Base-by-base conservation (phyloP, 2,888 invertebrate genomes). In the Cotesia congregata region DNA sequence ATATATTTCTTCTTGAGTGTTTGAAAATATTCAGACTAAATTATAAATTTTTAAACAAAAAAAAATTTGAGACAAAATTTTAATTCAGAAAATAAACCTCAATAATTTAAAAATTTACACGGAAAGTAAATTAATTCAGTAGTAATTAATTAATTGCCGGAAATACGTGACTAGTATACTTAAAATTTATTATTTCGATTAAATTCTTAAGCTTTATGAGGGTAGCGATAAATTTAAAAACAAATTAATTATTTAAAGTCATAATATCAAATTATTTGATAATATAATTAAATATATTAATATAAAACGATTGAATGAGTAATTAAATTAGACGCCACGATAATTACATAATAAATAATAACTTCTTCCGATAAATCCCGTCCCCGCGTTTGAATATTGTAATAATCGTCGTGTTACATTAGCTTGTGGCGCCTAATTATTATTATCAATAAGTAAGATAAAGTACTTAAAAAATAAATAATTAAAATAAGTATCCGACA, bases 301-400 rank as follows among this genome's bases (percentile, higher is more conserved):
- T 62, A 62, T 62, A 4, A 15, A 62, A 15, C 20, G 62, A 20
- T 30, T 20, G 62, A 62, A 17, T 62, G 15, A 20, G 7, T 62
- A 17, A 62, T 62, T 62, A 62, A 62, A 62, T 62, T 62, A 62
- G 62, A 62, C 62, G 62, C 62, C 62, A 17, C 15, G 62, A 17
- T 62, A 20, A 60, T 60, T 50, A 12, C 4, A 50, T 30, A 3
- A 30, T 30, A 30, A 38, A 62, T 62, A 65, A 40, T 72, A 41
- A 39, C 65, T 41, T 72, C 69, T 76, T 76, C 72, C 72, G 64
- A 73, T 62, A 41, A 76, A 72, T 76, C 76, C 76, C 76, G 76
- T 76, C 76, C 76, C 76, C 76, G 75, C 71, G 75, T 70, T 75
- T 71, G 15, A 75, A 40, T 61, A 68, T 70, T 15, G 30, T 62